Evolutionary conservation across 92 coral and sea anemone species (phyloP), one percentile per base, ranked within the genome.

Genomic region (Parazoanthus atlanticus): DNA sequence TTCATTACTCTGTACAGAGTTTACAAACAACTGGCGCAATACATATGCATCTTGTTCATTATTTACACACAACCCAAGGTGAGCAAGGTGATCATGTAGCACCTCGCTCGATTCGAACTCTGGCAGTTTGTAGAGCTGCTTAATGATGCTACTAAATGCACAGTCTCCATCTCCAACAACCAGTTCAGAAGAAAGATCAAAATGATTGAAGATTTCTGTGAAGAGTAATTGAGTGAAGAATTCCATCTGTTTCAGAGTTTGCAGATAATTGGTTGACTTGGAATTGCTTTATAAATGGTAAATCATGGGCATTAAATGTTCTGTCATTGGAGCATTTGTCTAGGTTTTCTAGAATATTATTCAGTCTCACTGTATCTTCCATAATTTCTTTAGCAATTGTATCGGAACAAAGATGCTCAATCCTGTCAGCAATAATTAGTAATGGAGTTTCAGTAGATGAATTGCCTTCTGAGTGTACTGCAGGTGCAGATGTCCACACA

Each of bases 151-250:
- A 1, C 6, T 3, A 65, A 91, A 91, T 2, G 79, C 85, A 78
- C 93, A 91, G 78, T 88, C 90, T 19, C 89, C 93, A 70, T 91
- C 93, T 0, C 93, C 91, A n/a, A 12, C 38, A 30, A 88, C 89
- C 0, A 26, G 40, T 40, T 90, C 93, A 0, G 46, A 9, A 5
- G 28, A 12, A 8, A 80, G 79, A 25, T 90, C 90, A 6, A 34
- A 90, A 1, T 1, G 64, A 49, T 0, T 77, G 8, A 11, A 90
- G 84, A 74, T 90, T 90, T 74, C 90, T 70, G 46, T 16, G 13
- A 13, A 41, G 47, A 6, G 6, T 41, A 6, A 41, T 41, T 6
- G 47, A 41, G 47, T 41, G 47, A 41, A 41, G 47, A 41, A 41
- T 6, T 41, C 8, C 47, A 41, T 41, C 47, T 8, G 47, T 3